Evolutionary conservation across 1,140 invertebrate species (phyloP), one percentile per base, ranked within the genome.

Genomic region (Halesus radiatus): DNA sequence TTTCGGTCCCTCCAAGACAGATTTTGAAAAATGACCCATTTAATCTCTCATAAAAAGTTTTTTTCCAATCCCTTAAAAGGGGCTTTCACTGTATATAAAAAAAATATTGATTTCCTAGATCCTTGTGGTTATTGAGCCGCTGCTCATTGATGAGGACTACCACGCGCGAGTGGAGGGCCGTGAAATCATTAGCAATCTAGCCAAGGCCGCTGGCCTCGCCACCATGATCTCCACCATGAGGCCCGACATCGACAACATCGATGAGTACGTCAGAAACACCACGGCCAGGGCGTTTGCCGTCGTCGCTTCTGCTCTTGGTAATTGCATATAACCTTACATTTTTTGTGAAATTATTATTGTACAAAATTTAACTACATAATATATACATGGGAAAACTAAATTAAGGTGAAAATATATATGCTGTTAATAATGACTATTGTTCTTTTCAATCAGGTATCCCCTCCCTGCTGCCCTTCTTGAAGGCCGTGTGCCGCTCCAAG

Each of bases 181-280:
- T 87, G 99, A 99, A 90, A 99, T 99, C 81, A 99, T 99, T 85
- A 99, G 98, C 0, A 99, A 99, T 91, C 91, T 99, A 84, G 98
- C 99, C 0, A 99, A 99, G 90, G 99, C 99, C 20, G 99, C 99
- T n/a, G 99, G 99, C 79, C 90, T 99, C 29, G 99, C 99, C 0
- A 99, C 99, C 8, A 99, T 99, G 99, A 99, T 99, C 85, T 99
- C 98, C 0, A 99, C 98, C 0, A 99, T 99, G 99, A 92, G 99
- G 89, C 99, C 99, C 4, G 99, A 99, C 91, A 99, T 99, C 86
- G 99, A 99, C 87, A 99, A 99, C 87, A 99, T 99, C 85, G 99
- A 99, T 89, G 99, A 99, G 90, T 99, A 99, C 84, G 99, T 99
- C 0, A 91, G 99, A 87, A 99, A 99, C 88, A 99, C 99, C 0